Base-by-base conservation (phyloP, 2,797 vertebrate species). In the Chaetodon trifasciatus region DNA sequence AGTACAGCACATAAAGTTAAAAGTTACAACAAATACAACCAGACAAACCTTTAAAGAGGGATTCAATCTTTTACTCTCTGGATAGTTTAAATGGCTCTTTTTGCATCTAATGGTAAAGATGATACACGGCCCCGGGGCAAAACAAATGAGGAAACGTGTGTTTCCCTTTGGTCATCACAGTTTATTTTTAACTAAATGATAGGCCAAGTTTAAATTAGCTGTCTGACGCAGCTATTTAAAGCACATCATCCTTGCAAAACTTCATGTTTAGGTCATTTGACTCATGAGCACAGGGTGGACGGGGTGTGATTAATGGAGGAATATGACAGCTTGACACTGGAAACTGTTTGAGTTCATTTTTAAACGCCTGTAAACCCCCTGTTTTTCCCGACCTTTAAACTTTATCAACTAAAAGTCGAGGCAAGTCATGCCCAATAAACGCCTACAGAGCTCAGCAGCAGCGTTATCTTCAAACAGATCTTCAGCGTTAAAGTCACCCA, bases 161-260 rank as follows among this genome's bases (percentile, higher is more conserved):
- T 70, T 87, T 81, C 35, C n/a, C 44, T 55, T 52, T 42, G n/a
- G 63, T 76, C 58, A 74, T 17, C 69, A 44, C 3, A 7, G 39
- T 76, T 71, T 81, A 74, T 83, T 85, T 86, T 82, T 71, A 74
- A 67, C 47, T 16, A 60, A 46, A 85, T 71, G 42, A 79, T 19
- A 62, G 44, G 12, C 28, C 13, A 0, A 13, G 35, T 40, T 61
- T 53, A 63, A 72, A 79, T 68, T 5, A 78, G 44, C 50, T 11
- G 5, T 82, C 46, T 65, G 63, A 85, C 80, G 28, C 74, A 46
- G 47, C 58, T 61, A 84, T 77, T 75, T 80, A 61, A 53, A 85
- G 61, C 13, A 47, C 32, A 40, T 60, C 6, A 24, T 28, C 6
- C 56, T 21, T 24, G 23, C 46, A 61, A 61, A 39, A 60, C 39